phyloP scores from a whole-genome alignment of 1,140 invertebrate genomes.

The Pseudachorutes palmiensis region DNA sequence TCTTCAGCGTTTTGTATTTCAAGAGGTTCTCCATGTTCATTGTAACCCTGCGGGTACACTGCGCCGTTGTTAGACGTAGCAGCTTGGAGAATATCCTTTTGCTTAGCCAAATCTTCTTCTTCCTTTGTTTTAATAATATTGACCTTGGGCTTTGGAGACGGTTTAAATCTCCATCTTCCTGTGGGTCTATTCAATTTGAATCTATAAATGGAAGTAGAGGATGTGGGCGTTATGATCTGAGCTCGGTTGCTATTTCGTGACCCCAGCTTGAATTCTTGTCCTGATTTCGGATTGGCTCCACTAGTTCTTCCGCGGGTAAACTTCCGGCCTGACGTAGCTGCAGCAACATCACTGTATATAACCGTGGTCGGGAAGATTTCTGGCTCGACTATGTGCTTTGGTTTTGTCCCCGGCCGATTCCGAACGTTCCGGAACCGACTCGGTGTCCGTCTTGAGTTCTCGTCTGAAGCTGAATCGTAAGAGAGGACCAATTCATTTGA shows the following conservation, averaged over 20 bases:
- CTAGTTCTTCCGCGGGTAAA: not conserved
- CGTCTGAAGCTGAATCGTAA: not conserved
- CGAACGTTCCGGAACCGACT: not conserved
- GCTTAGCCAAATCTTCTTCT: constrained; percentile 38
- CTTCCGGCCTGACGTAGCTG: not conserved
- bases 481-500: constrained; percentile 30
- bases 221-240: constrained; percentile 25
- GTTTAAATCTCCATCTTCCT: constrained; percentile 73
- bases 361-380: not conserved
- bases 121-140: constrained; percentile 63
- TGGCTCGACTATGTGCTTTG: not conserved
- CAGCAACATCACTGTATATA: not conserved
- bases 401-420: not conserved
- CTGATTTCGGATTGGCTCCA: not conserved
- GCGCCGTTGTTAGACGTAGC: not conserved
- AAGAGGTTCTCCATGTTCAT: constrained; percentile 15
- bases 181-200: constrained; percentile 66
- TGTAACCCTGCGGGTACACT: constrained; percentile 1
- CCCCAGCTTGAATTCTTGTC: not conserved
- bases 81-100: constrained; percentile 13
- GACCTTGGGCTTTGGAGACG: constrained; percentile 72
- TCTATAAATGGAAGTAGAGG: constrained; percentile 57
- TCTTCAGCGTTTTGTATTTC: constrained; percentile 31
- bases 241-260: not conserved
- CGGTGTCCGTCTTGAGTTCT: not conserved